A percentile compares a stretch with the other conserved stretches of the same genome.
These are phyloP conservation scores for Frieseomelitta varia DNA, from an alignment of 1,140 invertebrate species.

Conservation along the genomic window DNA sequence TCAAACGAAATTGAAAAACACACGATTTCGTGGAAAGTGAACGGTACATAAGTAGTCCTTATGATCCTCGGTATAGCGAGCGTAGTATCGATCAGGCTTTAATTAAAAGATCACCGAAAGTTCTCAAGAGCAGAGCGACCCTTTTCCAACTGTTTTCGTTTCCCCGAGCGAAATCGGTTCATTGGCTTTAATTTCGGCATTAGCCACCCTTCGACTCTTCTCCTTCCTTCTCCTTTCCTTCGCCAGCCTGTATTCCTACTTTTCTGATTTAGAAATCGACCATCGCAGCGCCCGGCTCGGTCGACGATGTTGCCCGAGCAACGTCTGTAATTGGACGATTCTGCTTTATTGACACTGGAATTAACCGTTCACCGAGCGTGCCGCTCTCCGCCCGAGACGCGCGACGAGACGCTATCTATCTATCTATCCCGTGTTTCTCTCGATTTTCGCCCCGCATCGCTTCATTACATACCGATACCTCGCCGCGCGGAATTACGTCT, in stretches of 20 bases:
- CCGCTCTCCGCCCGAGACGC: slow-evolving; percentile 28
- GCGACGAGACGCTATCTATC: slow-evolving; percentile 7
- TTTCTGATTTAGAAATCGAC: slow-evolving; percentile 61
- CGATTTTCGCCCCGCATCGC: slow-evolving; percentile 43
- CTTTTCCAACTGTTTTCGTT: slow-evolving; percentile 48
- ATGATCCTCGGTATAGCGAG: not conserved
- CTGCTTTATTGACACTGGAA: slow-evolving; percentile 67
- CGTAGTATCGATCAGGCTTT: slow-evolving; percentile 41
- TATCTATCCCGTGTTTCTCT: slow-evolving; percentile 18
- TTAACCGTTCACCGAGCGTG: slow-evolving; percentile 59
- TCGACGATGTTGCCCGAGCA: slow-evolving; percentile 39
- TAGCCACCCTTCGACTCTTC: slow-evolving; percentile 13
- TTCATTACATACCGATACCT: slow-evolving; percentile 30
- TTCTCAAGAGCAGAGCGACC: slow-evolving; percentile 52
- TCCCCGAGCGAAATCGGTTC: slow-evolving; percentile 49
- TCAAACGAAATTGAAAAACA: no score
- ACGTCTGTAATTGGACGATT: slow-evolving; percentile 67
- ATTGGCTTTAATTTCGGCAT: slow-evolving; percentile 68
- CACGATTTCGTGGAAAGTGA: not conserved
- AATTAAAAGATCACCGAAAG: slow-evolving; percentile 59
- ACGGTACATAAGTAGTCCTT: not conserved
- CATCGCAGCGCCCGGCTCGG: slow-evolving; percentile 6
- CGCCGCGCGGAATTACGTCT: slow-evolving; percentile 3
- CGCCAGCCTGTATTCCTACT: slow-evolving; percentile 39
- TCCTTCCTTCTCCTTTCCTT: not conserved